Evolutionary conservation across 2,797 vertebrate species (phyloP).

Genomic region (Poeciliopsis gracilis): DNA sequence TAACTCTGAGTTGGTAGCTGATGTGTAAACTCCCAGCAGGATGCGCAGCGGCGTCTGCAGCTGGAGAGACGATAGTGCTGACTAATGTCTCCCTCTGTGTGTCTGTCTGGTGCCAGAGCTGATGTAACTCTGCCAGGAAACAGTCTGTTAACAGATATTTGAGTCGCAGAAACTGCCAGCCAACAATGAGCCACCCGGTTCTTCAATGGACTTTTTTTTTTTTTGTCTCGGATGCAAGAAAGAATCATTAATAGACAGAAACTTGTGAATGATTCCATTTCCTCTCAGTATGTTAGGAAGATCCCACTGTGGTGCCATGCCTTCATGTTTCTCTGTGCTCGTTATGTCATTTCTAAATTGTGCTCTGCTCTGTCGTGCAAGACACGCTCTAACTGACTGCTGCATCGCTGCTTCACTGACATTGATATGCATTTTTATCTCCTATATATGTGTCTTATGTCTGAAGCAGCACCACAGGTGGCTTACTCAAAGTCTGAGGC

Average conservation of each 20-base stretch:
- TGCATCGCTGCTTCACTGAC: neutral
- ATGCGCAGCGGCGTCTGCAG: slow-evolving; percentile 48
- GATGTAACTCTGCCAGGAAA: slow-evolving; percentile 83
- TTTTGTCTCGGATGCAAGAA: slow-evolving; percentile 6
- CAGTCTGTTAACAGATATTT: slow-evolving; percentile 79
- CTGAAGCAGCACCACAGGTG: neutral
- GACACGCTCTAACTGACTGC: neutral
- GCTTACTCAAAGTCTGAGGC: neutral
- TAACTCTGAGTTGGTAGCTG: slow-evolving; percentile 64
- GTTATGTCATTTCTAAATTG: slow-evolving; percentile 14
- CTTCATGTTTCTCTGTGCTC: neutral
- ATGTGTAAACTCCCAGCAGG: slow-evolving; percentile 57
- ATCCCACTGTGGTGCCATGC: neutral
- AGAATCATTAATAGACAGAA: slow-evolving; percentile 38
- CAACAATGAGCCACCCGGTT: slow-evolving; percentile 69
- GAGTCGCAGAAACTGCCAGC: slow-evolving; percentile 70
- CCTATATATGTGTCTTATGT: neutral
- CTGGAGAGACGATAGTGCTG: slow-evolving; percentile 75
- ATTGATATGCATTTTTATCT: neutral
- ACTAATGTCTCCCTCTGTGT: slow-evolving; percentile 79
- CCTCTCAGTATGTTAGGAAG: slow-evolving; percentile 1
- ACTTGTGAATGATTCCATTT: slow-evolving; percentile 48
- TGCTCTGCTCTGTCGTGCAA: neutral
- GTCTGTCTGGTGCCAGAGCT: slow-evolving; percentile 77
- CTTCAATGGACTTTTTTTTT: slow-evolving; percentile 48